Evolutionary conservation across 1,140 invertebrate genomes (phyloP), one percentile per base, ranked within the genome.

Genomic region (Bombus consobrinus): DNA sequence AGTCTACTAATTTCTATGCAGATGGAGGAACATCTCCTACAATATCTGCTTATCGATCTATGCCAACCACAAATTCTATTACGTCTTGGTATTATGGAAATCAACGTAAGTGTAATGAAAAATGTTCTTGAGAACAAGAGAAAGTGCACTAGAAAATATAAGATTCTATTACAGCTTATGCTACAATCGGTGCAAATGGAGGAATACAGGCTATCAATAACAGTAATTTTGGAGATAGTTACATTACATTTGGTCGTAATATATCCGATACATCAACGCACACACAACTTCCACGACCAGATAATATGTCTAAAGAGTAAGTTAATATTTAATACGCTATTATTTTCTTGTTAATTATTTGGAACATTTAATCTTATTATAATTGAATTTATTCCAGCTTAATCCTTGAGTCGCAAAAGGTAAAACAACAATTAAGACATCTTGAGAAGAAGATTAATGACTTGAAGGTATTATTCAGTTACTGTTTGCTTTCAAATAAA

Each of bases 401-500:
- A 43, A 93, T 96, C 22, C 95, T 96, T 18, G 96, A 97, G 86
- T 96, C 96, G 9, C 96, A 97, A 81, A 95, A 96, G 89, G 96
- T 97, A 66, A 96, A 96, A 90, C 95, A 96, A 77, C 96, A 97
- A 91, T 93, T 97, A n/a, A 95, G 96, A 74, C 96, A 96, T 91
- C 93, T 97, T 68, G 96, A 97, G 83, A 96, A 96, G 83, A 96
- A 97, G 91, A 96, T 97, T 6, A 97, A 97, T 90, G 96, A 97
- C 92, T 93, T 97, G 75, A 97, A 97, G 94, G 95, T 97, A 93
- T 88, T 85, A 34, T 34, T 25, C 4, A 28, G 18, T 86, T 18
- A n/a, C 15, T 76, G 71, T 81, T 37, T 32, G 0, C 18, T 73
- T 43, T 47, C 28, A 41, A 32, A n/a, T 47, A 57, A 88, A 25